Conservation (phyloP, 2,797 vertebrate species). For the Takifugu rubripes region DNA sequence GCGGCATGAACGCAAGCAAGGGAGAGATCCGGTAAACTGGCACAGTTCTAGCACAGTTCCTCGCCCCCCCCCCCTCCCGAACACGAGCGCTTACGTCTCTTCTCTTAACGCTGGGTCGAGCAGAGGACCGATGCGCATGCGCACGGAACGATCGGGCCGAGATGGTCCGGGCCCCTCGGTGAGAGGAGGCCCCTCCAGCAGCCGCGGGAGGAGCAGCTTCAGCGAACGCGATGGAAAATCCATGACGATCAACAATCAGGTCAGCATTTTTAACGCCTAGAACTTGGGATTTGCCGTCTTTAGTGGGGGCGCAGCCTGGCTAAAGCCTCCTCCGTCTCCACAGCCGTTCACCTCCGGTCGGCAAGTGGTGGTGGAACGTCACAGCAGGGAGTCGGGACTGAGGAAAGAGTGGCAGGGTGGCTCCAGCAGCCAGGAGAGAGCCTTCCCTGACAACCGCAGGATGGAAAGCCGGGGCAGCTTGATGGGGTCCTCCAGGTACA, state of each 20-base stretch:
- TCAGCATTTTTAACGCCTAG: slow-evolving; percentile 38
- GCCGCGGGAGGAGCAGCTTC: slow-evolving; percentile 82
- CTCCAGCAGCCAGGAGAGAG: slow-evolving; percentile 82
- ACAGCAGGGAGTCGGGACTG: slow-evolving; percentile 84
- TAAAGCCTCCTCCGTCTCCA: not conserved
- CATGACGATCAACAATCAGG: slow-evolving; percentile 84
- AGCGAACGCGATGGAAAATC: slow-evolving; percentile 81
- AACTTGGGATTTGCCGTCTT: no score
- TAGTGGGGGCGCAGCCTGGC: no score
- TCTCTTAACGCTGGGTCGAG: not conserved
- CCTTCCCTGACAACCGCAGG: slow-evolving; percentile 83
- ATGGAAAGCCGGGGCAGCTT: slow-evolving; percentile 83
- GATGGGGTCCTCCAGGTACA: slow-evolving; percentile 88
- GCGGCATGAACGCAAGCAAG: slow-evolving; percentile 78
- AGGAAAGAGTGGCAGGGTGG: slow-evolving; percentile 94
- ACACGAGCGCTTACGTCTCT: not conserved
- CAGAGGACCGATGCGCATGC: slow-evolving; percentile 74
- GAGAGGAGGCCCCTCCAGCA: slow-evolving; percentile 80
- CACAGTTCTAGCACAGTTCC: not conserved
- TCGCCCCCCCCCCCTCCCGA: not conserved
- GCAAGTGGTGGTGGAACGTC: slow-evolving; percentile 88
- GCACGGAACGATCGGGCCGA: slow-evolving; percentile 86
- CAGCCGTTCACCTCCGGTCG: slow-evolving; percentile 89
- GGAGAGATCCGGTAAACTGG: slow-evolving; percentile 84
- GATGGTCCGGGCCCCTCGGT: slow-evolving; percentile 82